Evolutionary conservation across 2,888 invertebrate genomes (phyloP).

Genomic region (Lithosia quadra): DNA sequence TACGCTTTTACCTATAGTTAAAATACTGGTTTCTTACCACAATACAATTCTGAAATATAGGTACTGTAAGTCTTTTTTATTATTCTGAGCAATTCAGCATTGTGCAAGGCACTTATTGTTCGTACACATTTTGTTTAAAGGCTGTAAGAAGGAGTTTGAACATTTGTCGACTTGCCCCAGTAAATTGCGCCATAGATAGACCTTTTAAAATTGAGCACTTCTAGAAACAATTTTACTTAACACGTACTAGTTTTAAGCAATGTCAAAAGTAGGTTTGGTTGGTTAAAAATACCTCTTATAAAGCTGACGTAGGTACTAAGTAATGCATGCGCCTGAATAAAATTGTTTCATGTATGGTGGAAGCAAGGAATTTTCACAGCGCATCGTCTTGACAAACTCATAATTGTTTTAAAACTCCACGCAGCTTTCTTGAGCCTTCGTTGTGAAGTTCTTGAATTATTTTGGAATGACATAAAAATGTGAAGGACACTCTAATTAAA

Average conservation of each 20-base stretch:
- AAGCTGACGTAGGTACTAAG: conserved; percentile 24
- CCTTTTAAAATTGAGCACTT: conserved; percentile 18
- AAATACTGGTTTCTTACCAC: background rate
- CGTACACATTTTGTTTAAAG: conserved; percentile 1
- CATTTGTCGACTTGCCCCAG: conserved; percentile 2
- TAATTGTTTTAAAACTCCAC: conserved; percentile 64
- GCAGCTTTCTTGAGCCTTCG: conserved; percentile 51
- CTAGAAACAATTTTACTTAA: conserved; percentile 43
- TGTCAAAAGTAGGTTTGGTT: background rate
- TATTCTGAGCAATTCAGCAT: conserved; percentile 1
- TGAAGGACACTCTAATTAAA: conserved; percentile 78
- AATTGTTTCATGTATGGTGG: conserved; percentile 37
- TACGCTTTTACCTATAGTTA: too few species aligned
- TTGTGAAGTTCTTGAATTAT: conserved; percentile 68
- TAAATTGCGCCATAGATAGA: conserved; percentile 15
- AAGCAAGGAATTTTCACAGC: conserved; percentile 50
- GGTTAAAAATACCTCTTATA: background rate
- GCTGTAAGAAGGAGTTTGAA: conserved; percentile 2
- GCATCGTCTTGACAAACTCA: conserved; percentile 55
- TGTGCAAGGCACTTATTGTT: conserved; percentile 1
- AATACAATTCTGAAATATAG: background rate
- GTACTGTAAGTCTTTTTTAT: background rate
- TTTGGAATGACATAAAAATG: conserved; percentile 70
- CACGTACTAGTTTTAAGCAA: background rate
- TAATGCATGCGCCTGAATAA: conserved; percentile 38